These are phyloP conservation scores for Subacronicta megacephala DNA, from an alignment of 2,888 invertebrate species.

Conservation along the genomic window DNA sequence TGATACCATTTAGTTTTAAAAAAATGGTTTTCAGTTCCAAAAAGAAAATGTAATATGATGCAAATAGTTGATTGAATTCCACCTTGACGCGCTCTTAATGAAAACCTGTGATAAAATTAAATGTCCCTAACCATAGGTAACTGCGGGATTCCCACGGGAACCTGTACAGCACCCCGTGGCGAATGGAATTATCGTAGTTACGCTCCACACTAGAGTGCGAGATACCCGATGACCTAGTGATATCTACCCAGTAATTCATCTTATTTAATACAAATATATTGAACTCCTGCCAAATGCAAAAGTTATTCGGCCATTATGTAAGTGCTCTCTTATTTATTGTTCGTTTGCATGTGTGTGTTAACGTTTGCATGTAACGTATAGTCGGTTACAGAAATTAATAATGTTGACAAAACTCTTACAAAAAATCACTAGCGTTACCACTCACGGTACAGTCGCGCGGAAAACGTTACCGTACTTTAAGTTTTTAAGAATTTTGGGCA, in stretches of 20 bases:
- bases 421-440: constrained; percentile 26
- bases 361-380: constrained; percentile 30
- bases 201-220: constrained; percentile 18
- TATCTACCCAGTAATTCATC: constrained; percentile 61
- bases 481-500: constrained; percentile 37
- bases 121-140: constrained; percentile 1
- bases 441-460: constrained; percentile 41
- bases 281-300: constrained; percentile 72
- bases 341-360: constrained; percentile 20
- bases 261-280: constrained; percentile 72
- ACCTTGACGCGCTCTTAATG: neutral
- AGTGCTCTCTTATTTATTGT: constrained; percentile 58
- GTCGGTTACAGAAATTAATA: constrained; percentile 48
- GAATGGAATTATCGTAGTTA: constrained; percentile 26
- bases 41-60: too few relatives aligned
- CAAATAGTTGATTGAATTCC: too few relatives aligned
- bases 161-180: constrained; percentile 15
- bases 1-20: too few relatives aligned
- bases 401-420: constrained; percentile 45
- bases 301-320: constrained; percentile 60
- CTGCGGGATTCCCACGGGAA: constrained; percentile 19
- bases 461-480: constrained; percentile 18
- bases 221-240: constrained; percentile 55
- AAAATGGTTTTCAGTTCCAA: too few relatives aligned
- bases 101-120: constrained; percentile 1